Percentiles rank a stretch among this genome's conserved stretches.
phyloP scores from a whole-genome alignment of 2,888 invertebrate species.

The Pycnomerus fuliginosus region DNA sequence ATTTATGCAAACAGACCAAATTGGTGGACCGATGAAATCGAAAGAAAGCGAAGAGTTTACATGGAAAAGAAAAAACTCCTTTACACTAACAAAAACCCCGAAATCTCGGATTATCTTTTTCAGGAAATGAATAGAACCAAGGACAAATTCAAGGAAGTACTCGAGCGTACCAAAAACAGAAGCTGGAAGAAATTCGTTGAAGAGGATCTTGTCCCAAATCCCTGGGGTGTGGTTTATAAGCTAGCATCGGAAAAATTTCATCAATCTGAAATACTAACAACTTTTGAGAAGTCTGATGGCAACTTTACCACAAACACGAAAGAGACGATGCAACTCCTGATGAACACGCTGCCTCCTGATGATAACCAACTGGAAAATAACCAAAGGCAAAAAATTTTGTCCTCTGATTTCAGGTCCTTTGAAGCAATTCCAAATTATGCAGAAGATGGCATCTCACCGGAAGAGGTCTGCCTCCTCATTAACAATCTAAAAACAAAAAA shows the following conservation, averaged over 20 bases:
- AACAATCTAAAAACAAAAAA: too few relatives aligned
- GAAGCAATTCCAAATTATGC: too few relatives aligned
- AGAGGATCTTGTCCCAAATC: not conserved
- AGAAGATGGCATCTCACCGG: too few relatives aligned
- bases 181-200: slow-evolving; percentile 1
- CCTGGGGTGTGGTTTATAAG: slow-evolving; percentile 1
- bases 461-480: too few relatives aligned
- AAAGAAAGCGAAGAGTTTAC: not conserved
- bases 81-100: not conserved
- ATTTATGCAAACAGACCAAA: not conserved
- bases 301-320: too few relatives aligned
- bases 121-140: not conserved
- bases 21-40: not conserved
- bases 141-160: not conserved
- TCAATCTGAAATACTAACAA: not conserved
- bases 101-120: slow-evolving; percentile 1
- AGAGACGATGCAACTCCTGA: not conserved
- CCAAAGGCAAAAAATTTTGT: too few relatives aligned
- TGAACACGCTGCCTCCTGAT: not conserved
- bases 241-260: slow-evolving; percentile 1
- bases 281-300: too few relatives aligned
- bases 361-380: too few relatives aligned
- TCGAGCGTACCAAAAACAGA: not conserved
- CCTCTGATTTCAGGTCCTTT: too few relatives aligned
- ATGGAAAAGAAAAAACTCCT: not conserved